A percentile compares a stretch with the other conserved stretches of the same genome.
Evolutionary conservation across 2,888 invertebrate genomes (phyloP).

Genomic region (Limulus polyphemus): DNA sequence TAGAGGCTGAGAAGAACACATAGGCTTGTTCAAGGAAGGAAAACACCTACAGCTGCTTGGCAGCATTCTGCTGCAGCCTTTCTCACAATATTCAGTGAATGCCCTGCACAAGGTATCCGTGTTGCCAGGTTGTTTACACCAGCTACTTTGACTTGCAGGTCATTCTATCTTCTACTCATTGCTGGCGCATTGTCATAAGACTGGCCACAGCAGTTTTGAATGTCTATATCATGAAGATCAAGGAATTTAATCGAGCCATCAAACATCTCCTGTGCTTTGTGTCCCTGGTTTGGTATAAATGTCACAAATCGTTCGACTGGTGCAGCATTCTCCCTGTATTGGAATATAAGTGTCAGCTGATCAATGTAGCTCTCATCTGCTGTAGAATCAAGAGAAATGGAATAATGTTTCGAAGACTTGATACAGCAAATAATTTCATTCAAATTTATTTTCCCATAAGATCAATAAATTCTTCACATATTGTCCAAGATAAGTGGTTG

Average conservation of each 20-base stretch:
- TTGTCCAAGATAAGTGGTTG: slow-evolving; percentile 30
- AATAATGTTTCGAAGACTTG: background rate
- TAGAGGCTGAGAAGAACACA: slow-evolving; percentile 1
- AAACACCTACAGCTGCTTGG: background rate
- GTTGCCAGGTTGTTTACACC: too few species aligned
- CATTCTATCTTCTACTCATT: too few species aligned
- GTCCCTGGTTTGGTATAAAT: background rate
- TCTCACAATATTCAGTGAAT: background rate
- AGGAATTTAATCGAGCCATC: too few species aligned
- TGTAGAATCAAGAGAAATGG: slow-evolving; percentile 18
- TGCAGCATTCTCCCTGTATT: slow-evolving; percentile 4
- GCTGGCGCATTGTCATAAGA: too few species aligned
- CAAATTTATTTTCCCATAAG: background rate
- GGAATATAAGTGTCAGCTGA: slow-evolving; percentile 14
- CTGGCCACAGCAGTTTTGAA: too few species aligned
- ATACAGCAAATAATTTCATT: background rate
- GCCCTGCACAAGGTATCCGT: background rate
- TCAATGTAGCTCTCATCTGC: slow-evolving; percentile 20
- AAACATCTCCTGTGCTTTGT: too few species aligned
- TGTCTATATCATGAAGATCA: too few species aligned
- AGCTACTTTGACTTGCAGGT: too few species aligned
- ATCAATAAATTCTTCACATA: slow-evolving; percentile 31
- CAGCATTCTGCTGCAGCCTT: background rate
- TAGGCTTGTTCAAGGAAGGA: background rate
- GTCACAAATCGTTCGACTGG: background rate